These are phyloP conservation scores for Acleris laterana DNA, from an alignment of 2,888 invertebrate genomes.

Conservation along the genomic window DNA sequence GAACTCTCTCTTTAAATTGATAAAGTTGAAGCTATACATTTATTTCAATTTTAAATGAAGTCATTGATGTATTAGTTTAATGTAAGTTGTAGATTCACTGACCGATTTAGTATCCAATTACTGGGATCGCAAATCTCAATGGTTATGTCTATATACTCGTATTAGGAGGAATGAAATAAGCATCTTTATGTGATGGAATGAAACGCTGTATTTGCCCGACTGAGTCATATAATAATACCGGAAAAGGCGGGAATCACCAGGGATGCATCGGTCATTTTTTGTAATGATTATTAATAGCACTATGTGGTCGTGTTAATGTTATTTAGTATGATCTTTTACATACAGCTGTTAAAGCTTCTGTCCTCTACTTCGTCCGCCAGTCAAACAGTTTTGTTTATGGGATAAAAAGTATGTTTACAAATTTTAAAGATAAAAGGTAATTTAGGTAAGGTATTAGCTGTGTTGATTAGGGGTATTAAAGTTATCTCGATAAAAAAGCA, in stretches of 20 bases:
- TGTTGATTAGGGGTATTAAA: too few relatives aligned
- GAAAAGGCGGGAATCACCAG: constrained; percentile 1
- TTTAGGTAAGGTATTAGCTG: too few relatives aligned
- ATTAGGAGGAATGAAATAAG: constrained; percentile 12
- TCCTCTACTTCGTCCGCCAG: neutral
- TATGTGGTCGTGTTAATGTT: neutral
- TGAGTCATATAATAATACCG: neutral
- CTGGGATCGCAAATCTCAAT: constrained; percentile 41
- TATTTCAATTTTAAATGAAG: constrained; percentile 38
- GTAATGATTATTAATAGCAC: neutral
- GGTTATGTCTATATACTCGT: constrained; percentile 38
- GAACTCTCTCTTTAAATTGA: neutral
- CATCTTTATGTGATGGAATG: neutral
- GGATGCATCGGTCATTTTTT: neutral
- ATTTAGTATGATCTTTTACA: neutral
- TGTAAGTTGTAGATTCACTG: constrained; percentile 30
- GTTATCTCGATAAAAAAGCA: too few relatives aligned
- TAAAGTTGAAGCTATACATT: constrained; percentile 21
- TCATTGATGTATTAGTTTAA: constrained; percentile 35
- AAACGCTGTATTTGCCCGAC: neutral
- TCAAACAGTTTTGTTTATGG: neutral
- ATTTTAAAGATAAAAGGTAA: too few relatives aligned
- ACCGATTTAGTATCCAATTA: constrained; percentile 55
- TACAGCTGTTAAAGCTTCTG: neutral
- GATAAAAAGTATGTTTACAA: too few relatives aligned